phyloP scores from a whole-genome alignment of 2,888 invertebrate genomes.

The Euplexia lucipara region DNA sequence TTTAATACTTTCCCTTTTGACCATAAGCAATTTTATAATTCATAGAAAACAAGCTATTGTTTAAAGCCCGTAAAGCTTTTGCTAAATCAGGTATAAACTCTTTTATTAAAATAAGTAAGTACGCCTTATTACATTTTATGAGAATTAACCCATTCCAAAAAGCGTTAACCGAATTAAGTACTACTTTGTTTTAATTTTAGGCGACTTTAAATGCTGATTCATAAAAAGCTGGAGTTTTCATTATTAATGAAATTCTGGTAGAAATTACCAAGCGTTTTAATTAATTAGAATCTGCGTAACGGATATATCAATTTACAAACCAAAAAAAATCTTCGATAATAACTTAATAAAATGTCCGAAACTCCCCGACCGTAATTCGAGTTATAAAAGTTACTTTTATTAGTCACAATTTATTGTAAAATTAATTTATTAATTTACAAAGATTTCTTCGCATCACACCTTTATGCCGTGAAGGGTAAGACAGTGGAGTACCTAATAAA shows the following conservation, averaged over 20 bases:
- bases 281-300: slow-evolving; percentile 11
- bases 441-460: too few species aligned
- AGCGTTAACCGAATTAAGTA: slow-evolving; percentile 36
- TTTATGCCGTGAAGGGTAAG: too few species aligned
- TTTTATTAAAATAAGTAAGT: slow-evolving; percentile 33
- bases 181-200: slow-evolving; percentile 40
- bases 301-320: slow-evolving; percentile 22
- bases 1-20: background rate
- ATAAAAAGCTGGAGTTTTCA: slow-evolving; percentile 39
- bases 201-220: slow-evolving; percentile 35
- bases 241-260: slow-evolving; percentile 20
- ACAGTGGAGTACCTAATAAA: too few species aligned
- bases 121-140: slow-evolving; percentile 43
- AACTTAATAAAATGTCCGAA: slow-evolving; percentile 19
- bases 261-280: background rate
- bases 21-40: background rate
- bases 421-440: too few species aligned
- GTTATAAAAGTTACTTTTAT: slow-evolving; percentile 45
- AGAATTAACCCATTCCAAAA: slow-evolving; percentile 43
- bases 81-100: slow-evolving; percentile 29
- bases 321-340: slow-evolving; percentile 27
- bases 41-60: background rate
- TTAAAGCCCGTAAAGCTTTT: slow-evolving; percentile 5
- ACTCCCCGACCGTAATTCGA: slow-evolving; percentile 24
- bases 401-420: slow-evolving; percentile 66